These are phyloP conservation scores for Cephus spinipes DNA, from an alignment of 2,888 invertebrate genomes.

Conservation along the genomic window DNA sequence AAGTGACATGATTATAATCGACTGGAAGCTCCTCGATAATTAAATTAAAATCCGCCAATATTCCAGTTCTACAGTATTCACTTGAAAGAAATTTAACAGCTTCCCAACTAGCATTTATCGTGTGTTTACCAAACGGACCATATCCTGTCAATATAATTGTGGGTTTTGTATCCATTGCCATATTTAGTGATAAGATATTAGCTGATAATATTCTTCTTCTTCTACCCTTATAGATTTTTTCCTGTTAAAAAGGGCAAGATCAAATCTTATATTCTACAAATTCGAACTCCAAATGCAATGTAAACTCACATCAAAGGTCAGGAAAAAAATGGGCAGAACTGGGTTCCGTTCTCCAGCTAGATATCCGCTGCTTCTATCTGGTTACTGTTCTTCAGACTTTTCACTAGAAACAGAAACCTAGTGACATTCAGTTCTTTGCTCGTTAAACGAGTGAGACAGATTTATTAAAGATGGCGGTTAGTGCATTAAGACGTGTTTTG, in stretches of 20 bases:
- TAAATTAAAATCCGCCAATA: constrained; percentile 69
- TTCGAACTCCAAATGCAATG: background rate
- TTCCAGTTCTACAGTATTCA: constrained; percentile 66
- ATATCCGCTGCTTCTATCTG: background rate
- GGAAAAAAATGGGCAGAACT: background rate
- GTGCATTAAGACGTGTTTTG: constrained; percentile 50
- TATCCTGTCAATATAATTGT: constrained; percentile 79
- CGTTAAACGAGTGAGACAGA: background rate
- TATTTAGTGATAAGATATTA: constrained; percentile 1
- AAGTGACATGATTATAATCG: constrained; percentile 77
- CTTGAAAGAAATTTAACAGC: constrained; percentile 76
- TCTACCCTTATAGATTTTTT: background rate
- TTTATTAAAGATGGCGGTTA: constrained; percentile 51
- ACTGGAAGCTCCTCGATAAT: constrained; percentile 76
- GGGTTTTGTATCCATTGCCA: constrained; percentile 26
- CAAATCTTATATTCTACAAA: background rate
- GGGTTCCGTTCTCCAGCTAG: background rate
- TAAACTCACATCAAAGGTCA: background rate
- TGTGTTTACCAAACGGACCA: constrained; percentile 80
- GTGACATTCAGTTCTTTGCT: background rate
- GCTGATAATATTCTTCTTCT: background rate
- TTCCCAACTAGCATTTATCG: constrained; percentile 86
- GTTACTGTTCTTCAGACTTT: background rate
- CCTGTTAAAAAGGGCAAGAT: background rate
- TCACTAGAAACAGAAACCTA: background rate